Evolutionary conservation across 2,888 invertebrate species (phyloP).

Genomic region (Microplitis manilae): DNA sequence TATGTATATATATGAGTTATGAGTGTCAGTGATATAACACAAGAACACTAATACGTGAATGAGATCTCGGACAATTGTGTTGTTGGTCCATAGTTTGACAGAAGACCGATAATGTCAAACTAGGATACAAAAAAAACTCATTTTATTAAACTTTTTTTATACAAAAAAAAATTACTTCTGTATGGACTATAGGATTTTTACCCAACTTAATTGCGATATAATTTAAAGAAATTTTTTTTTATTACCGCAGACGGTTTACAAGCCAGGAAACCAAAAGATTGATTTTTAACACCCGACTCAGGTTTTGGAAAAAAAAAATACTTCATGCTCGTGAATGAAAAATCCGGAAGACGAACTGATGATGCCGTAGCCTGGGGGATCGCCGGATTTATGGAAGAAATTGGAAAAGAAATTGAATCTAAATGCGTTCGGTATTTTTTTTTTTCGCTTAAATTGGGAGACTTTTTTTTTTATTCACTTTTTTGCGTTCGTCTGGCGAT

Average conservation of each 20-base stretch:
- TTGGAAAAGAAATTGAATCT: conserved; percentile 21
- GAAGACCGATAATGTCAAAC: not conserved
- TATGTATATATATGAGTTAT: not conserved
- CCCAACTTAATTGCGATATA: no score
- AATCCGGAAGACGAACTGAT: conserved; percentile 12
- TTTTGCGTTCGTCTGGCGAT: no score
- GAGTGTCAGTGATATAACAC: not conserved
- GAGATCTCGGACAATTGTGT: conserved; percentile 18
- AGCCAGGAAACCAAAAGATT: no score
- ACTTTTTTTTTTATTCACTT: no score
- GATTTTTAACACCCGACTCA: conserved; percentile 4
- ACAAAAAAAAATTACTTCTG: no score
- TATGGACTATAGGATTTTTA: no score
- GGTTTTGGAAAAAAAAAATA: not conserved
- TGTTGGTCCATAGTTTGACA: conserved; percentile 6
- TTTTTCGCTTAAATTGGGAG: not conserved
- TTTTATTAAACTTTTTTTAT: no score
- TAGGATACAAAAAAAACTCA: no score
- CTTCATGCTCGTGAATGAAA: conserved; percentile 6
- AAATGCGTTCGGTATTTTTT: not conserved
- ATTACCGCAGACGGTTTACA: no score
- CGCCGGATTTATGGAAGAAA: not conserved
- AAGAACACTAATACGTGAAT: conserved; percentile 15
- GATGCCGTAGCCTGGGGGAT: conserved; percentile 12
- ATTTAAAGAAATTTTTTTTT: no score